Evolutionary conservation across 2,888 invertebrate genomes (phyloP).

Genomic region (Polietes domitor): DNA sequence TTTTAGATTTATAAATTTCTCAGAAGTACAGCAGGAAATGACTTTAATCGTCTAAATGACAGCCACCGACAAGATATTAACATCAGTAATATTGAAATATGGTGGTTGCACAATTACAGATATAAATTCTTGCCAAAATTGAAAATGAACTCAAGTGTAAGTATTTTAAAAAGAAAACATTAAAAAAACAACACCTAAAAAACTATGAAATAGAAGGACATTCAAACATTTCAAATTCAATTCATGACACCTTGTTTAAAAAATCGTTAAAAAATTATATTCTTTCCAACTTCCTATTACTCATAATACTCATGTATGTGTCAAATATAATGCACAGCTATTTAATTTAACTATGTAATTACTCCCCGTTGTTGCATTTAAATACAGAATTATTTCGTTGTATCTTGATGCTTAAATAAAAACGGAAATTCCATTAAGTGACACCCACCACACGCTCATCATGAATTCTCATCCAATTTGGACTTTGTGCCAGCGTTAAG

Average conservation of each 20-base stretch:
- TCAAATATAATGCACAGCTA: not conserved
- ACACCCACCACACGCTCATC: conserved; percentile 43
- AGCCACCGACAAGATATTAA: conserved; percentile 74
- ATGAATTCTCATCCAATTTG: conserved; percentile 45
- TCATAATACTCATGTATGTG: not conserved
- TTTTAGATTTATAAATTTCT: conserved; percentile 74
- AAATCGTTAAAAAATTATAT: not conserved
- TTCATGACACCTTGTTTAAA: too few species aligned
- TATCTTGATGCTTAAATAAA: not conserved
- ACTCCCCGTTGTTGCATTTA: not conserved
- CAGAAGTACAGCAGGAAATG: conserved; percentile 73
- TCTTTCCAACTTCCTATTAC: not conserved
- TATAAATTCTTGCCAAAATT: conserved; percentile 77
- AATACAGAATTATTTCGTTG: not conserved
- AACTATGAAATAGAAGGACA: not conserved
- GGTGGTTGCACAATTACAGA: conserved; percentile 75
- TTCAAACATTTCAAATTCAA: too few species aligned
- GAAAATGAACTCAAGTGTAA: conserved; percentile 76
- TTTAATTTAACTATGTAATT: not conserved
- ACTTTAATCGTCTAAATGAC: conserved; percentile 73
- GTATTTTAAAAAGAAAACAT: conserved; percentile 54
- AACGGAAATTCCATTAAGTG: conserved; percentile 63
- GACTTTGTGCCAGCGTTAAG: conserved; percentile 49
- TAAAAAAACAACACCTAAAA: not conserved
- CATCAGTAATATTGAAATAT: conserved; percentile 73